Evolutionary conservation across 2,113 vertebrate species (phyloP), one percentile per base, ranked within the genome.

Genomic region (Melozone crissalis): DNA sequence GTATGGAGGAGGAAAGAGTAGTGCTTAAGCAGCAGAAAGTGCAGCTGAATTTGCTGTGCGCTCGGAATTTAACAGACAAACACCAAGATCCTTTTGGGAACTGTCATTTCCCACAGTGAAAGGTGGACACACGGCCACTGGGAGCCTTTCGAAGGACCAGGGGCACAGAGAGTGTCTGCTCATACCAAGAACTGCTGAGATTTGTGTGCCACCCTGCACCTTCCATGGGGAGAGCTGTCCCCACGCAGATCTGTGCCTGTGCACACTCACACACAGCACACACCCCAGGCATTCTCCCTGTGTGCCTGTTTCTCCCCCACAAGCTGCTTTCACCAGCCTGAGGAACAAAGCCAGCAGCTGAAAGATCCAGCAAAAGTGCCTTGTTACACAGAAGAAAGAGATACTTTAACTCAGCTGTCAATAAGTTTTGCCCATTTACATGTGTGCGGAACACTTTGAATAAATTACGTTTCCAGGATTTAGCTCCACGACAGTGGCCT

Each of bases 391-490:
- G 88, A 94, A 96, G 92, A 96, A 96, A 96, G 95, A 95, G 94
- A 94, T 84, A 96, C 94, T 97, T 95, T 94, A 96, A 96, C 83
- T 93, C 88, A 77, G 85, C 93, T 93, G 89, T 96, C 94, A 95
- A 35, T 94, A 95, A 96, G 96, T 90, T 94, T 93, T 87, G 80
- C 76, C 92, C 86, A 94, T 96, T 95, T 96, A 96, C 90, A 96
- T 93, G 88, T 88, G 88, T 75, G 94, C 73, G 0, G 73, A 96
- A 92, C 92, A 84, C 92, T 97, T 90, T 95, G 94, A 96, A 97
- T 97, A 94, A 95, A 96, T 96, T 96, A 94, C 1, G 68, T 90
- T 95, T 94, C 92, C 83, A 95, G 93, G 94, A 95, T 95, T 96
- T 93, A 94, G 76, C 90, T 81, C 76, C 52, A 26, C 6, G 5